Conservation (phyloP, 1,140 invertebrate species). For the Colletes gigas region DNA sequence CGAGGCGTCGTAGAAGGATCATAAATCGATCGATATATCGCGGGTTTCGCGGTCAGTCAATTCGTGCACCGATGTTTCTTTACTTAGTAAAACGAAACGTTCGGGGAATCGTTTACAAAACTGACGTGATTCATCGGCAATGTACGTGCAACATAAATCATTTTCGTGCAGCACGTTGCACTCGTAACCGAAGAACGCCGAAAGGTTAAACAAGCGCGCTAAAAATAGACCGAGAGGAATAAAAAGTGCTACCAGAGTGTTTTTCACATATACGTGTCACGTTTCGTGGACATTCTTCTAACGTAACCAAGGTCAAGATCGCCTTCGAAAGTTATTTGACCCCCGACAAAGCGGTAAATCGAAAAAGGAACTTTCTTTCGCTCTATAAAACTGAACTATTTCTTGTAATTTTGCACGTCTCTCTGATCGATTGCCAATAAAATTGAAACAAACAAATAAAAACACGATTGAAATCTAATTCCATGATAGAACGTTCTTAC, state of each 20-base stretch:
- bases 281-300: background rate
- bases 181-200: conserved; percentile 5
- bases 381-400: background rate
- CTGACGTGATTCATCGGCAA: background rate
- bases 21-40: conserved; percentile 25
- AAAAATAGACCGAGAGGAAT: background rate
- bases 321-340: conserved; percentile 7
- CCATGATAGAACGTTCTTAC: no score
- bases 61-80: background rate
- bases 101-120: background rate
- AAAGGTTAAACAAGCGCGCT: background rate
- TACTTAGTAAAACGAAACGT: background rate
- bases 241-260: background rate
- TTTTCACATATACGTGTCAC: background rate
- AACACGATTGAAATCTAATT: no score
- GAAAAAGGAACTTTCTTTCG: background rate
- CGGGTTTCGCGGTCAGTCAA: background rate
- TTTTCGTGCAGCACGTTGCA: background rate
- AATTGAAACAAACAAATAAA: background rate
- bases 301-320: background rate
- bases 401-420: background rate
- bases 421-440: background rate
- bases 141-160: background rate
- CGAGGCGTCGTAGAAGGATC: background rate
- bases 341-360: background rate